Evolutionary conservation across 2,113 vertebrate genomes (phyloP).

Genomic region (Dermatemys mawii): DNA sequence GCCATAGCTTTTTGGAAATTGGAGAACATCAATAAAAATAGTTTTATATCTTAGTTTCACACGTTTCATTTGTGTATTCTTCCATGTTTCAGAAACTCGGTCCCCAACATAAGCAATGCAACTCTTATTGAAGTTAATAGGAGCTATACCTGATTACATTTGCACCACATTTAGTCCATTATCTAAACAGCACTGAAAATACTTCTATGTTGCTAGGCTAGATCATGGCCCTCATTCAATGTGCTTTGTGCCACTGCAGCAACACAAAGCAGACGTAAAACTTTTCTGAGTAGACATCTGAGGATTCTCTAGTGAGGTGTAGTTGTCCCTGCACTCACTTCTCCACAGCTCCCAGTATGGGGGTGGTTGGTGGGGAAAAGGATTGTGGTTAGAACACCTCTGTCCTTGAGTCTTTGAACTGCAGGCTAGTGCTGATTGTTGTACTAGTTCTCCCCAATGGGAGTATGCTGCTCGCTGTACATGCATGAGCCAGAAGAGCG

Average conservation of each 20-base stretch:
- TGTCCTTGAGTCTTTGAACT: background rate
- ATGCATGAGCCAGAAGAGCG: background rate
- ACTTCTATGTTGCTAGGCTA: background rate
- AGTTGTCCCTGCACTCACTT: background rate
- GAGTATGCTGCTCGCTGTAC: background rate
- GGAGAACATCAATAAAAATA: slow-evolving; percentile 50
- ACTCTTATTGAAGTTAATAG: background rate
- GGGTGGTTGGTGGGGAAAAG: background rate
- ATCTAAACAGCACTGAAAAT: background rate
- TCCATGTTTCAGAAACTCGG: background rate
- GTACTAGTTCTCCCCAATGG: background rate
- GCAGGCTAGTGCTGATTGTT: background rate
- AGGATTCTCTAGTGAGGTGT: background rate
- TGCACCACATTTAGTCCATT: background rate
- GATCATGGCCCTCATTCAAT: background rate
- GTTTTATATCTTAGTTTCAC: background rate
- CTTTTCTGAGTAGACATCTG: background rate
- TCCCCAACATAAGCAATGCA: background rate
- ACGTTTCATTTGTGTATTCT: background rate
- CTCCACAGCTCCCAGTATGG: background rate
- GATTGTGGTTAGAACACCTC: background rate
- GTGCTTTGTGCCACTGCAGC: background rate
- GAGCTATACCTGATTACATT: background rate
- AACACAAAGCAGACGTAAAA: background rate
- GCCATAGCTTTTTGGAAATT: slow-evolving; percentile 41